A percentile compares a stretch with the other conserved stretches of the same genome.
Evolutionary conservation across 2,797 vertebrate species (phyloP).

Genomic region (Mormyrops attenuatus): DNA sequence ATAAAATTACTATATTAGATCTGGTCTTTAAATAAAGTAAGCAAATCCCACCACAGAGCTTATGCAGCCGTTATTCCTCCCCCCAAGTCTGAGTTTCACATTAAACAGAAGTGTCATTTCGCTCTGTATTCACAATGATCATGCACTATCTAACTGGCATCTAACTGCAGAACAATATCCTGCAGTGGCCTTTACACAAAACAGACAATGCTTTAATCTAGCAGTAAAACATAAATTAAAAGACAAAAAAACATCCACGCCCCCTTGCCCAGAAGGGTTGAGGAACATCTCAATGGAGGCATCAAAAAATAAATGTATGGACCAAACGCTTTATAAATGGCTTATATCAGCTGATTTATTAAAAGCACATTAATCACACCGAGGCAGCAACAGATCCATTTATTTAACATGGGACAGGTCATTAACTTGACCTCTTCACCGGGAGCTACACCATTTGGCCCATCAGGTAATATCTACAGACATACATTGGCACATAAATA

Average conservation of each 20-base stretch:
- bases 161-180: neutral
- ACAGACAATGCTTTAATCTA: neutral
- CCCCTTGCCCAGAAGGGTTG: neutral
- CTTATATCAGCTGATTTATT: constrained; percentile 7
- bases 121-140: neutral
- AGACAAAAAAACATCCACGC: neutral
- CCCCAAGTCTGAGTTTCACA: neutral
- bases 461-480: neutral
- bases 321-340: constrained; percentile 9
- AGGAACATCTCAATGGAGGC: neutral
- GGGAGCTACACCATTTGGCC: neutral
- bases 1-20: constrained; percentile 29
- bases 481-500: neutral
- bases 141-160: neutral
- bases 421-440: constrained; percentile 16
- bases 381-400: constrained; percentile 6
- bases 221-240: neutral
- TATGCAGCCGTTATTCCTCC: neutral
- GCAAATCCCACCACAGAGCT: constrained; percentile 15
- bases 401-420: constrained; percentile 8
- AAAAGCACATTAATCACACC: constrained; percentile 24
- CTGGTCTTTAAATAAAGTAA: constrained; percentile 27
- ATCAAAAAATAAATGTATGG: neutral
- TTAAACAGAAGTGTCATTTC: neutral
- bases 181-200: neutral